Evolutionary conservation across 2,797 vertebrate genomes (phyloP).

Genomic region (Apogon talboti): DNA sequence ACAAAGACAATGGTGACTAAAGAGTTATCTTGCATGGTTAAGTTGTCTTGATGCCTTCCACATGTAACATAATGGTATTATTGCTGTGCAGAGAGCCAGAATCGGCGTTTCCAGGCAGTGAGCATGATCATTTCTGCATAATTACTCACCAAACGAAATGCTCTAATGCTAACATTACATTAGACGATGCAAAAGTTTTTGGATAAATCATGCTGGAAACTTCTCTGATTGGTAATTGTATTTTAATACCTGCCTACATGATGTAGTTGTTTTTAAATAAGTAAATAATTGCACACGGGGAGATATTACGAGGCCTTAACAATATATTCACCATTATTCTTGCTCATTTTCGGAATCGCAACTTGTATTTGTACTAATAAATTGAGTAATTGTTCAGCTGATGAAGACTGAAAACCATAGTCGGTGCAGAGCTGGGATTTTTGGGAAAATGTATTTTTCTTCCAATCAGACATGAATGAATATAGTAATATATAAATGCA

Average conservation of each 20-base stretch:
- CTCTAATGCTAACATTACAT: background rate
- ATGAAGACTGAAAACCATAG: constrained; percentile 8
- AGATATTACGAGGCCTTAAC: background rate
- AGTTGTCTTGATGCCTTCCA: constrained; percentile 1
- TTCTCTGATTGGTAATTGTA: constrained; percentile 2
- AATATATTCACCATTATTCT: background rate
- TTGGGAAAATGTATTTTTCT: constrained; percentile 5
- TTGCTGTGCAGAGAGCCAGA: background rate
- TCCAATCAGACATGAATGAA: background rate
- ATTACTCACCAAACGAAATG: constrained; percentile 16
- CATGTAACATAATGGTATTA: no score
- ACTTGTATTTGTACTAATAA: background rate
- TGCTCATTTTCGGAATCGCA: background rate
- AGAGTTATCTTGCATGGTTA: background rate
- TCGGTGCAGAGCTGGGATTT: constrained; percentile 5
- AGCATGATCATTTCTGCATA: background rate
- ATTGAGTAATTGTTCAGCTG: background rate
- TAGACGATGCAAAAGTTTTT: background rate
- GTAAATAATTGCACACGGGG: background rate
- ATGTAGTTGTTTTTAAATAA: constrained; percentile 2
- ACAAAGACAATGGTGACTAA: background rate
- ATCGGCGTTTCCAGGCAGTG: background rate
- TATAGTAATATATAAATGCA: background rate
- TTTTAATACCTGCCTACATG: constrained; percentile 5
- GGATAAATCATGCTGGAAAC: constrained; percentile 4